A percentile compares a stretch with the other conserved stretches of the same genome.
Evolutionary conservation across 2,797 vertebrate genomes (phyloP).

Genomic region (Carapus acus): DNA sequence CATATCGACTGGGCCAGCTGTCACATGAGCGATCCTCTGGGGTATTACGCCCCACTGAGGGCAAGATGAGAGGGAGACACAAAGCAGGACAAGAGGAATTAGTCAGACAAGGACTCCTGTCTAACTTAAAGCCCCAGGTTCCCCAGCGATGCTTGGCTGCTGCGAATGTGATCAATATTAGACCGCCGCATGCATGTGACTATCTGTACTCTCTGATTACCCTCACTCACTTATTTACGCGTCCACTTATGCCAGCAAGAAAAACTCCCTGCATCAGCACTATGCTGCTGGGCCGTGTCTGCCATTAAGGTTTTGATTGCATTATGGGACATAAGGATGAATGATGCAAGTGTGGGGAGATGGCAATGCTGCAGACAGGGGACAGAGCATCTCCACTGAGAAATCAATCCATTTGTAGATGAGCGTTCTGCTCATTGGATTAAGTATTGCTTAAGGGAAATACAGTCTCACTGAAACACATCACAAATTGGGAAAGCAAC

Average conservation of each 20-base stretch:
- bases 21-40: slow-evolving; percentile 47
- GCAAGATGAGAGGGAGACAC: slow-evolving; percentile 38
- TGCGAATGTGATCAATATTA: slow-evolving; percentile 62
- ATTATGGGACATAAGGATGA: slow-evolving; percentile 73
- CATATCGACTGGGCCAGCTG: slow-evolving; percentile 43
- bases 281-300: slow-evolving; percentile 55
- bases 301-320: slow-evolving; percentile 71
- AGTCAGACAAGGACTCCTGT: slow-evolving; percentile 67
- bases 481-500: background rate
- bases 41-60: slow-evolving; percentile 28
- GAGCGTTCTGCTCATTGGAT: slow-evolving; percentile 41
- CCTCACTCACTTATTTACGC: slow-evolving; percentile 65
- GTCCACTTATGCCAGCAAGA: slow-evolving; percentile 65
- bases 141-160: slow-evolving; percentile 36
- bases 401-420: slow-evolving; percentile 47
- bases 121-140: slow-evolving; percentile 53
- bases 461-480: background rate
- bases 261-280: slow-evolving; percentile 69
- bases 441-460: slow-evolving; percentile 20
- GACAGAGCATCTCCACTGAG: slow-evolving; percentile 30
- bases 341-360: slow-evolving; percentile 59
- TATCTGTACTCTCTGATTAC: slow-evolving; percentile 55
- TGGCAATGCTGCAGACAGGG: slow-evolving; percentile 52
- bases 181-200: slow-evolving; percentile 12
- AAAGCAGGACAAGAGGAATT: slow-evolving; percentile 38